A percentile compares a stretch with the other conserved stretches of the same genome.
These are phyloP conservation scores for Morbakka virulenta DNA, from an alignment of 30 jellyfish, hydroid and myxozoan genomes.

Conservation along the genomic window DNA sequence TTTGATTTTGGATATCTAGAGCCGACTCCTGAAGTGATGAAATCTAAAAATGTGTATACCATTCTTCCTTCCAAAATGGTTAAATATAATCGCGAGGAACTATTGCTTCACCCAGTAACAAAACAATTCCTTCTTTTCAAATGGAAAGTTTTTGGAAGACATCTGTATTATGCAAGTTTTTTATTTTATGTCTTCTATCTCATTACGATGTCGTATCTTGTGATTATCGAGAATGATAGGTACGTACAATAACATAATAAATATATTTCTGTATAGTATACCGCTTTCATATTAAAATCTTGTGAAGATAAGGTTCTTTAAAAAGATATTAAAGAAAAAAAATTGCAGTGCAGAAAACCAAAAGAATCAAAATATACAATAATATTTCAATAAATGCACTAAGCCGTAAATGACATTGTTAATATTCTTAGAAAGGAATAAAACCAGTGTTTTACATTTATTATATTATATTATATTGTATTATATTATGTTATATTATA, in stretches of 20 bases:
- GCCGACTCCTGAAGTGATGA: slow-evolving; percentile 5
- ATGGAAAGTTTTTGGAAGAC: slow-evolving; percentile 47
- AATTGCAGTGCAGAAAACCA: too few species aligned
- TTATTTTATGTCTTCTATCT: slow-evolving; percentile 14
- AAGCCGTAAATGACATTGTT: too few species aligned
- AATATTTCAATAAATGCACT: too few species aligned
- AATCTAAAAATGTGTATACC: background rate
- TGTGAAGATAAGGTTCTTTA: background rate
- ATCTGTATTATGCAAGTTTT: slow-evolving; percentile 43
- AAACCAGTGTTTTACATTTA: too few species aligned
- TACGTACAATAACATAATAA: slow-evolving; percentile 34
- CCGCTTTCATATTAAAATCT: background rate
- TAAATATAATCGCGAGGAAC: slow-evolving; percentile 12
- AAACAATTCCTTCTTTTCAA: slow-evolving; percentile 17
- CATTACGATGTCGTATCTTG: slow-evolving; percentile 13
- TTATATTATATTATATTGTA: too few species aligned
- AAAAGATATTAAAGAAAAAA: background rate
- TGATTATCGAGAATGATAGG: slow-evolving; percentile 9
- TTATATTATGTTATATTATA: too few species aligned
- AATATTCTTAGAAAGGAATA: too few species aligned
- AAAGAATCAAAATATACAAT: too few species aligned
- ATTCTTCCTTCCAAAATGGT: slow-evolving; percentile 47
- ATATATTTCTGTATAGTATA: background rate
- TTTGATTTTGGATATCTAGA: slow-evolving; percentile 39
- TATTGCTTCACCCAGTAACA: slow-evolving; percentile 51